Conservation (phyloP, 1,140 invertebrate species). For the Brachionus plicatilis region DNA sequence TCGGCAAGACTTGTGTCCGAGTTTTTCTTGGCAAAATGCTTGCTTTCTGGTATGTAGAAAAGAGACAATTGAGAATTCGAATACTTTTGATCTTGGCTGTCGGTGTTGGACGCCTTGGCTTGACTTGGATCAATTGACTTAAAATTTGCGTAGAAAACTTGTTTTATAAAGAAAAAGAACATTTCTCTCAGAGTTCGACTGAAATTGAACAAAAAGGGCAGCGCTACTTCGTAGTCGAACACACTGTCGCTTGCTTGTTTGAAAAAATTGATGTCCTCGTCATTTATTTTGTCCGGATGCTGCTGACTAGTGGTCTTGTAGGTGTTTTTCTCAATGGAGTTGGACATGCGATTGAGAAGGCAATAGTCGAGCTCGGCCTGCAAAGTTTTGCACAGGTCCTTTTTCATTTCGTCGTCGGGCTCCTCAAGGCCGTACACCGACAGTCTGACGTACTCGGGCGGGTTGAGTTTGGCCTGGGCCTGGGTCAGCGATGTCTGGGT, state of each 20-base stretch:
- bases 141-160: not conserved
- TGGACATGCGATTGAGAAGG: not conserved
- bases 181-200: constrained; percentile 27
- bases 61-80: not conserved
- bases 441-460: not conserved
- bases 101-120: not conserved
- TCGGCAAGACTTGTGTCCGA: not conserved
- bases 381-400: constrained; percentile 26
- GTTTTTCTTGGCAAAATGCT: constrained; percentile 1
- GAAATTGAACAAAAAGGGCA: constrained; percentile 39
- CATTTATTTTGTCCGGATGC: constrained; percentile 32
- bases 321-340: constrained; percentile 25
- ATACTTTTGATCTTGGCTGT: not conserved
- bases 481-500: not conserved
- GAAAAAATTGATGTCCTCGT: constrained; percentile 26
- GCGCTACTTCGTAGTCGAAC: not conserved
- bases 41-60: not conserved
- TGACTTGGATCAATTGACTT: constrained; percentile 3
- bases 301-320: constrained; percentile 28
- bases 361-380: constrained; percentile 39
- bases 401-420: constrained; percentile 35
- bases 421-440: constrained; percentile 7
- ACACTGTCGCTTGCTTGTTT: constrained; percentile 14
- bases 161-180: constrained; percentile 16
- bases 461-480: not conserved